Percentiles rank a stretch among this genome's conserved stretches.
Conservation (phyloP, 2,797 vertebrate species). For the Acanthurus tractus region DNA sequence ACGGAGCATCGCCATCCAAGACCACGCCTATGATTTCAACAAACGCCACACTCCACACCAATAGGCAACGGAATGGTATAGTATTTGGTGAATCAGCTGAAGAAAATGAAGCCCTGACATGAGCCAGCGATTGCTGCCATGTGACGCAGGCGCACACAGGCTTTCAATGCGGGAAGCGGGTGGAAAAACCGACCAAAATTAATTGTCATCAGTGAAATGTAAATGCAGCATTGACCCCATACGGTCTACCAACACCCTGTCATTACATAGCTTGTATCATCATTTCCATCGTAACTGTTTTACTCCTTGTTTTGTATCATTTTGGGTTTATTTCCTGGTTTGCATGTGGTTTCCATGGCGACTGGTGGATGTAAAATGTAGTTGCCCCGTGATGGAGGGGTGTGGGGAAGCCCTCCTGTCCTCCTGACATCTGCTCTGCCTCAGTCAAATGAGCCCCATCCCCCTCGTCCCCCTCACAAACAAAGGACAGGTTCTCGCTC, state of each 20-base stretch:
- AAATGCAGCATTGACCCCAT: background rate
- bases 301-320: background rate
- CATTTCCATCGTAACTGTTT: background rate
- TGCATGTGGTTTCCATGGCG: constrained; percentile 70
- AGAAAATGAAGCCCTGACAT: constrained; percentile 47
- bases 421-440: constrained; percentile 65
- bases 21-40: constrained; percentile 81
- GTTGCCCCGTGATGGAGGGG: constrained; percentile 53
- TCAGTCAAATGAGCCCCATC: constrained; percentile 39
- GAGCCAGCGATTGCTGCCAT: constrained; percentile 59
- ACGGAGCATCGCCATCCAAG: constrained; percentile 79
- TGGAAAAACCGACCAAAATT: constrained; percentile 38
- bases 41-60: constrained; percentile 40
- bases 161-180: constrained; percentile 52
- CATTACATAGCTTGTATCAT: background rate
- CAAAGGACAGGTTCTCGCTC: constrained; percentile 55
- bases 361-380: constrained; percentile 61
- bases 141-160: constrained; percentile 70
- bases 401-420: constrained; percentile 72
- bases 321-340: constrained; percentile 49
- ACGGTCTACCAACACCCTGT: too few relatives aligned
- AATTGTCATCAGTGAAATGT: constrained; percentile 1
- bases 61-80: constrained; percentile 31
- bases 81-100: constrained; percentile 68
- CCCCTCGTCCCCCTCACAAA: constrained; percentile 33